Conservation (phyloP, 2,113 vertebrate species). For the Bos taurus region DNA sequence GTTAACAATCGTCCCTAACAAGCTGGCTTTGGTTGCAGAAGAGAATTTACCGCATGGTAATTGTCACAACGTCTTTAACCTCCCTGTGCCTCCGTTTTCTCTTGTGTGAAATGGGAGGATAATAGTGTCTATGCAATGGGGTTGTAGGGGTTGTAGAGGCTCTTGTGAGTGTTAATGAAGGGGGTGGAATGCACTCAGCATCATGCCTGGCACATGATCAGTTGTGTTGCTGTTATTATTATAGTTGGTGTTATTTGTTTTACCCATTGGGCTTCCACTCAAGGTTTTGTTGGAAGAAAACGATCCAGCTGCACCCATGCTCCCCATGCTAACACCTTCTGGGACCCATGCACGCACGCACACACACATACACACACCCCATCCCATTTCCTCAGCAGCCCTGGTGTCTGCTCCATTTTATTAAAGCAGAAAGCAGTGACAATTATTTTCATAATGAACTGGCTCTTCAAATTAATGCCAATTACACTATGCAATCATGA, state of each 20-base stretch:
- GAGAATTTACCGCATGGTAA: neutral
- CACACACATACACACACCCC: neutral
- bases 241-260: neutral
- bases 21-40: neutral
- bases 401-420: slow-evolving; percentile 68
- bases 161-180: neutral
- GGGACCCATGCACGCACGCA: fast-evolving
- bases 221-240: neutral
- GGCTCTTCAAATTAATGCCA: slow-evolving; percentile 85
- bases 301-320: neutral
- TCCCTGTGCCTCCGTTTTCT: neutral
- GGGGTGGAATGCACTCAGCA: neutral
- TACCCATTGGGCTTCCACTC: neutral
- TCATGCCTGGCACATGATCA: neutral
- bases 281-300: neutral
- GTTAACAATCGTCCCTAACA: neutral
- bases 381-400: neutral
- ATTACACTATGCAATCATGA: slow-evolving; percentile 85
- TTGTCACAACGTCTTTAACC: neutral
- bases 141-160: neutral
- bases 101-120: neutral
- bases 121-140: neutral
- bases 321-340: neutral
- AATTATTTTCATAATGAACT: slow-evolving; percentile 87
- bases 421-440: slow-evolving; percentile 79